phyloP scores from a whole-genome alignment of 2,797 vertebrate genomes.

The Brachyrhaphis roseni region DNA sequence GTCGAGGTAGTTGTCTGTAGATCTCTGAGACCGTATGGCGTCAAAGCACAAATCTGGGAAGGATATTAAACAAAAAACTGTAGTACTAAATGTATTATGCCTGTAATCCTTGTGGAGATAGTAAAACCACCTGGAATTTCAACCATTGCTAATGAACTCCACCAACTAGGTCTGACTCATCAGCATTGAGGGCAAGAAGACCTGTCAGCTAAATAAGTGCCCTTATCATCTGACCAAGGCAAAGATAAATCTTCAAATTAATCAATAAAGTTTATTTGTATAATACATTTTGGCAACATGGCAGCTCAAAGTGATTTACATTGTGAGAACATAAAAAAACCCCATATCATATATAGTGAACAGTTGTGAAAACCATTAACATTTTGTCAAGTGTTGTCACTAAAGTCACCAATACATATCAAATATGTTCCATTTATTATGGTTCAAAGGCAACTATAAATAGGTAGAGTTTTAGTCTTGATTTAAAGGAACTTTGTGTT shows the following conservation, averaged over 20 bases:
- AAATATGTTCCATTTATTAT: too few relatives aligned
- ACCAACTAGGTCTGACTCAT: background rate
- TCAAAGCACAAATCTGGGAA: slow-evolving; percentile 1
- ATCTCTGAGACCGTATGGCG: background rate
- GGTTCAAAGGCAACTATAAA: too few relatives aligned
- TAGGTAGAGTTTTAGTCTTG: too few relatives aligned
- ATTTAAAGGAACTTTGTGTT: too few relatives aligned
- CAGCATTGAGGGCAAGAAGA: background rate
- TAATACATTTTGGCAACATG: too few relatives aligned
- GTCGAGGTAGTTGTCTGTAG: background rate
- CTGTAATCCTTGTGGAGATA: background rate
- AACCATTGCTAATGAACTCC: background rate
- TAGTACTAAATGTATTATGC: background rate
- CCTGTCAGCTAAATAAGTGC: background rate
- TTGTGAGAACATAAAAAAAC: background rate
- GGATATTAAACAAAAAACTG: background rate
- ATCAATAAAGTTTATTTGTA: too few relatives aligned
- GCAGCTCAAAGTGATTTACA: too few relatives aligned
- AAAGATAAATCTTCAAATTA: background rate
- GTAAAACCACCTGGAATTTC: background rate
- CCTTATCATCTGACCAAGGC: background rate
- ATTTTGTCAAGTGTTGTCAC: too few relatives aligned
- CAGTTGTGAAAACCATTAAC: too few relatives aligned
- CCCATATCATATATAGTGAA: too few relatives aligned
- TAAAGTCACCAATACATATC: too few relatives aligned